Base-by-base conservation (phyloP, 2,888 invertebrate species). In the Phorcus lineatus region DNA sequence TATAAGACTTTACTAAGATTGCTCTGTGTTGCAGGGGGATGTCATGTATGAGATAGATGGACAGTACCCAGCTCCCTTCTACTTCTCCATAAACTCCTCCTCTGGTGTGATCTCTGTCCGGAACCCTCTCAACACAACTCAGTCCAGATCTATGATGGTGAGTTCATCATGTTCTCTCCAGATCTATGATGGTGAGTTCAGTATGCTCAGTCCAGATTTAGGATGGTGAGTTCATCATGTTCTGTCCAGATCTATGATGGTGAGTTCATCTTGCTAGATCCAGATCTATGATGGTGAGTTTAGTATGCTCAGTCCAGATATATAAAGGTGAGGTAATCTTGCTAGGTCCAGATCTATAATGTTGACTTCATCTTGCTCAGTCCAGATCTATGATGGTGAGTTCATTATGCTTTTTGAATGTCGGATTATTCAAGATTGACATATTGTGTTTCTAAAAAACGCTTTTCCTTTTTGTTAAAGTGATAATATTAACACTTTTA, bases 1-100 rank as follows among this genome's bases (percentile, higher is more conserved):
- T 4, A 36, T 2, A 36, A 36, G 36, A 36, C 36, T 36, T 7
- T 36, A 7, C 36, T 36, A 7, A 36, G n/a, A n/a, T n/a, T n/a
- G n/a, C 36, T 4, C 36, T 36, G 36, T 36, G 36, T 36, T 47
- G 47, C 52, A 78, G 80, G 82, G 80, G 11, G 13, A 7, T 17
- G 4, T 82, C 16, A 16, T 19, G 16, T 75, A 62, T 79, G 81
- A 79, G 47, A 78, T 84, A 2, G 57, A 82, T n/a, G 82, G 82
- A 24, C 47, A 77, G 52, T 67, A 22, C 53, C 80, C 82, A 54
- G 74, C 82, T 66, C 40, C 53, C 4, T 52, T 57, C 13, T 80
- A 74, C 47, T 80, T 80, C 77, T 77, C 19, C 16, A 54, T 78
- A 6, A 76, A 82, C 52, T 47, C 22, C 22, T 31, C 81, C 0